These are phyloP conservation scores for Lytechinus pictus DNA, from an alignment of 35 echinoderm and acorn worm species.

Conservation along the genomic window DNA sequence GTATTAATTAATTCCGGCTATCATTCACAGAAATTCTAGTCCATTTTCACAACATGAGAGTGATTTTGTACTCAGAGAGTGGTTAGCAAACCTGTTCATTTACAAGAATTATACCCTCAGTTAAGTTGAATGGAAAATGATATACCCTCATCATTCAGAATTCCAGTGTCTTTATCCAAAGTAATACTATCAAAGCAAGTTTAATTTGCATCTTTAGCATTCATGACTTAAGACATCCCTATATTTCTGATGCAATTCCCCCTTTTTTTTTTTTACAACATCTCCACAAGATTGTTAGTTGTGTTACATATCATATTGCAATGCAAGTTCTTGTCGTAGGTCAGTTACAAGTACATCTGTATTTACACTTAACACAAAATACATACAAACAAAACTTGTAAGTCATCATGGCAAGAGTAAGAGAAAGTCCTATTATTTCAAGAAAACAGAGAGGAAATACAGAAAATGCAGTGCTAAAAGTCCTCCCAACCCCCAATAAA, in stretches of 20 bases:
- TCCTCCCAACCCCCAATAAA: constrained; percentile 41
- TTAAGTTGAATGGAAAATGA: background rate
- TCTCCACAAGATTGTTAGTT: background rate
- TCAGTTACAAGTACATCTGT: background rate
- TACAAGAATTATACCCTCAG: background rate
- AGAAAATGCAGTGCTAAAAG: constrained; percentile 24
- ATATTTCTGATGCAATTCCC: background rate
- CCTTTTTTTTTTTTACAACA: background rate
- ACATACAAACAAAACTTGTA: background rate
- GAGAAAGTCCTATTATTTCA: constrained; percentile 1
- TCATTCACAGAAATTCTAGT: background rate
- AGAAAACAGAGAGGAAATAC: constrained; percentile 15
- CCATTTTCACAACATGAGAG: background rate
- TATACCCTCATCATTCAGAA: background rate
- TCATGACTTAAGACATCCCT: background rate
- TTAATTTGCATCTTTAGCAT: background rate
- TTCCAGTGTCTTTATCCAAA: background rate
- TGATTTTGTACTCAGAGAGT: background rate
- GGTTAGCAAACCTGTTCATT: background rate
- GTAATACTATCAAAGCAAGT: background rate
- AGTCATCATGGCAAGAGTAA: constrained; percentile 18
- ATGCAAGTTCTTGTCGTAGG: background rate
- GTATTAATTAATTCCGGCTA: background rate
- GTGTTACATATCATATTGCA: background rate
- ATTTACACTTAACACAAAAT: background rate